Conservation (phyloP, 1,140 invertebrate species). For the Aphelinus certus region DNA sequence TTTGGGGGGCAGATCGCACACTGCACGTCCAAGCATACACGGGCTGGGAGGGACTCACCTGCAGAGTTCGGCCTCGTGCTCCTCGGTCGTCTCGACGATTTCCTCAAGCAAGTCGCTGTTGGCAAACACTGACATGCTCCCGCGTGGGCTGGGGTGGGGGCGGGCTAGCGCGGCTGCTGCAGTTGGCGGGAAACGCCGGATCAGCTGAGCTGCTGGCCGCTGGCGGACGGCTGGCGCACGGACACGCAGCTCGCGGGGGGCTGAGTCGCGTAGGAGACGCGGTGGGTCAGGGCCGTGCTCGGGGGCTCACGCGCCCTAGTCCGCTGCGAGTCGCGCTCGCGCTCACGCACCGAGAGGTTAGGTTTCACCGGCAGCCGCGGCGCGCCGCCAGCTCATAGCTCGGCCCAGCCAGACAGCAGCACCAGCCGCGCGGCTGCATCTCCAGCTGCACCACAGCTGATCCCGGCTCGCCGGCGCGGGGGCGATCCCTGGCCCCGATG, state of each 20-base stretch:
- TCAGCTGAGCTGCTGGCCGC: neutral
- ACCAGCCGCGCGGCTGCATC: constrained; percentile 6
- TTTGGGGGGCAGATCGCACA: no score
- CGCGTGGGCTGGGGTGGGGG: neutral
- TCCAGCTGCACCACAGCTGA: neutral
- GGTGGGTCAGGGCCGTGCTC: no score
- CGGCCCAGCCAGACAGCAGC: neutral
- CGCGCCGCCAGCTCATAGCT: no score
- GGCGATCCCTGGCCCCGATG: neutral
- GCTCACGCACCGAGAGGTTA: no score
- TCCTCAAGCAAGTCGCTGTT: constrained; percentile 61
- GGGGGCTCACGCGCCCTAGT: no score
- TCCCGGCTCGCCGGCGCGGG: no score
- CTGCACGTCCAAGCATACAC: no score
- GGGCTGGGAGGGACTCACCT: constrained; percentile 53
- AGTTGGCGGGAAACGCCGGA: neutral
- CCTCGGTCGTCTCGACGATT: constrained; percentile 62
- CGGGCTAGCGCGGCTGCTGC: neutral
- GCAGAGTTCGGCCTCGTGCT: constrained; percentile 59
- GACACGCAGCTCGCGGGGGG: no score
- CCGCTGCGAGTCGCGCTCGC: no score
- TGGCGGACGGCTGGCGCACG: neutral
- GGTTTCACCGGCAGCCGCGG: no score
- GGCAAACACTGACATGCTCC: constrained; percentile 64
- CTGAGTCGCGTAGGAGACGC: no score